Evolutionary conservation across 1,140 invertebrate species (phyloP), one percentile per base, ranked within the genome.

Genomic region (Euschistus heros): DNA sequence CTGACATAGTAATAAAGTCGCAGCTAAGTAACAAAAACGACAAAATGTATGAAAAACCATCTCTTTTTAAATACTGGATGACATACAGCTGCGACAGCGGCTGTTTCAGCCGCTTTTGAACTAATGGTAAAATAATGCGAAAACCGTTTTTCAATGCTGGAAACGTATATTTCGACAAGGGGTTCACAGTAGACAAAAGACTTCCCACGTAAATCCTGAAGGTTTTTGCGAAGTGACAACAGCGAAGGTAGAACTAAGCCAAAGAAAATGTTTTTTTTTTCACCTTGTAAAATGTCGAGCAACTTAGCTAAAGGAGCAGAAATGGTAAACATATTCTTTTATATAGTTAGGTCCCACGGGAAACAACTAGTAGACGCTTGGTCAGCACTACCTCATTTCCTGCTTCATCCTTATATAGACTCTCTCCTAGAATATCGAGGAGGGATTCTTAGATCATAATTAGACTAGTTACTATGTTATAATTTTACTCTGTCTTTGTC

Each of bases 251-350:
- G 47, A 52, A 52, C 5, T 52, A 52, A 18, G 8, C 8, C 8
- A 52, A 52, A 52, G 8, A 13, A 52, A 44, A 44, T 10, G 42
- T 10, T 10, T 44, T 52, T 52, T 13, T 52, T 52, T 52, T 18
- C 47, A 17, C 47, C 47, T 52, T 52, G 47, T 13, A 18, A 52
- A 52, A 52, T 18, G n/a, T 52, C 47, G 6, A 52, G n/a, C n/a
- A 52, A 10, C 47, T 52, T 18, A 52, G 47, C 10, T 52, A 52
- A 52, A 52, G 47, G 47, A 52, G 47, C 6, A 52, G 47, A 18
- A 52, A 52, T 52, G 8, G 8, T 52, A 52, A n/a, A 13, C 47
- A 8, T 52, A 52, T 52, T 52, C n/a, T 52, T 52, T n/a, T n/a
- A n/a, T n/a, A n/a, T n/a, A n/a, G n/a, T n/a, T n/a, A n/a, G n/a